Conservation (phyloP, 2,113 vertebrate genomes). For the Dipodomys spectabilis region DNA sequence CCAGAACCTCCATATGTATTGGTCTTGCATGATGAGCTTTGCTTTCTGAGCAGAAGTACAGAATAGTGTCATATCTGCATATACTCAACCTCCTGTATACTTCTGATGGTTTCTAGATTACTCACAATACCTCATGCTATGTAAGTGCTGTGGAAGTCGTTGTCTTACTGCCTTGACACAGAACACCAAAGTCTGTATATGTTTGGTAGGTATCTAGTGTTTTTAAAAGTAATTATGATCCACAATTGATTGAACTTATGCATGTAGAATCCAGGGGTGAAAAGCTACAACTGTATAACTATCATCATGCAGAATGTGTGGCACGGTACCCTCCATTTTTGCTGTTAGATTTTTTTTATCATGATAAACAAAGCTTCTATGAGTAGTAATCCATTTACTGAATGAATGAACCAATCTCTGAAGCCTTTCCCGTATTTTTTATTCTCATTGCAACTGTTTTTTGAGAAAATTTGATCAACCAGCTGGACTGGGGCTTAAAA, state of each 20-base stretch:
- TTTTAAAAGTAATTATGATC: neutral
- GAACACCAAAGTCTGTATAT: neutral
- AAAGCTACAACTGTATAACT: neutral
- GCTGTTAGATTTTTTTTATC: neutral
- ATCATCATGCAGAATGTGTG: neutral
- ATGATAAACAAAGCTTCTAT: neutral
- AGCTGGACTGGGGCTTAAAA: neutral
- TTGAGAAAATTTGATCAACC: neutral
- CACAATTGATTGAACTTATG: neutral
- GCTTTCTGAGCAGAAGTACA: neutral
- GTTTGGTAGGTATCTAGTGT: too few species aligned
- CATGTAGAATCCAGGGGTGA: neutral
- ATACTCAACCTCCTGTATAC: neutral
- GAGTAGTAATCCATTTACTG: neutral
- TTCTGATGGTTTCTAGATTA: neutral
- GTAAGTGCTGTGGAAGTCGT: rapidly evolving
- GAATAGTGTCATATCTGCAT: neutral
- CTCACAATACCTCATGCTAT: neutral
- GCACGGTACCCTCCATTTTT: neutral
- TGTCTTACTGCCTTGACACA: too few species aligned
- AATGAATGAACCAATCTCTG: neutral
- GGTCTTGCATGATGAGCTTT: neutral
- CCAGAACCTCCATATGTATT: too few species aligned
- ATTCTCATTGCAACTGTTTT: constrained; percentile 19
- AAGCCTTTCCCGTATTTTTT: neutral